Evolutionary conservation across 2,797 vertebrate genomes (phyloP).

Genomic region (Tokudaia tokunoshimensis): DNA sequence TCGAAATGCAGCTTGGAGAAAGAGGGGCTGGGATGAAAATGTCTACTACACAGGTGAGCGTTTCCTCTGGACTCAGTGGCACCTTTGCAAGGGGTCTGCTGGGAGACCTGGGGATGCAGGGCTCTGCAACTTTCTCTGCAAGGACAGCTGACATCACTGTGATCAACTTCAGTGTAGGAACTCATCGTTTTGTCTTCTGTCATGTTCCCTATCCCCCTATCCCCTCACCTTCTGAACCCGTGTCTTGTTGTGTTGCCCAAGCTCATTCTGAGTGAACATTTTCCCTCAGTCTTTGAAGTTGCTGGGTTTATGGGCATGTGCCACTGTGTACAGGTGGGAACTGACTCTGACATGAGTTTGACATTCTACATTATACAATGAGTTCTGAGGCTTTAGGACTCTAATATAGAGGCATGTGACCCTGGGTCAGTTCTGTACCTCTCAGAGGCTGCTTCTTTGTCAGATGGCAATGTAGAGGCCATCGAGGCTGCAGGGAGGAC

Average conservation of each 20-base stretch:
- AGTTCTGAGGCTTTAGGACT: background rate
- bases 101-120: background rate
- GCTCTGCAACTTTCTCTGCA: background rate
- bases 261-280: background rate
- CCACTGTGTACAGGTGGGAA: background rate
- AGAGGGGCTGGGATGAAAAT: constrained; percentile 95
- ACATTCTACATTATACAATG: background rate
- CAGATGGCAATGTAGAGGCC: background rate
- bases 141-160: background rate
- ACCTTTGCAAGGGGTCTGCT: background rate
- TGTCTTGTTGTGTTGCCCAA: background rate
- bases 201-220: fast-evolving
- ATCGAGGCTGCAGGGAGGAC: background rate
- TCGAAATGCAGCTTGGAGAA: constrained; percentile 95
- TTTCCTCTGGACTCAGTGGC: background rate
- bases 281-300: background rate
- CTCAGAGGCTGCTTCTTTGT: background rate
- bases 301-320: background rate
- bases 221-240: background rate
- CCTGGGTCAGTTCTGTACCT: background rate
- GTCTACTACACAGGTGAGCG: constrained; percentile 95
- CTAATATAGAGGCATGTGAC: background rate
- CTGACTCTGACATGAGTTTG: background rate
- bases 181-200: background rate
- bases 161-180: background rate